phyloP scores from a whole-genome alignment of 2,888 invertebrate genomes.

The Pollenia amentaria region DNA sequence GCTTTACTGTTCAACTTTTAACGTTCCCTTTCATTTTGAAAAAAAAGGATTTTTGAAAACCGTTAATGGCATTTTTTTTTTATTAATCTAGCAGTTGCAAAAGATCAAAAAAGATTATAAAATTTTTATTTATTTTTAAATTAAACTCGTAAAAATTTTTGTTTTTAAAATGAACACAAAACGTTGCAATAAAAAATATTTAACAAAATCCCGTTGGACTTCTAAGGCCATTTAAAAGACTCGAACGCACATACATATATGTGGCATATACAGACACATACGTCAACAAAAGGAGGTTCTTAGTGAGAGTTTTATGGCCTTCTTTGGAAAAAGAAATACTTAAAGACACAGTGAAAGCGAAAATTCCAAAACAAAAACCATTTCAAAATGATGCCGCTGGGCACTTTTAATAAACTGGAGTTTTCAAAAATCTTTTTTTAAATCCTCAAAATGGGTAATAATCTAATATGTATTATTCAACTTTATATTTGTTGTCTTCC shows the following conservation, averaged over 20 bases:
- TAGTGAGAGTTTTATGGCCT: neutral
- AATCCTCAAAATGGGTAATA: too few species aligned
- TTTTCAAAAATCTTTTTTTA: neutral
- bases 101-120: too few species aligned
- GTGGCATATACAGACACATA: neutral
- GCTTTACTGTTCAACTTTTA: too few species aligned
- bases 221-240: neutral
- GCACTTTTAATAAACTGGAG: neutral
- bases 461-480: too few species aligned
- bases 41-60: too few species aligned
- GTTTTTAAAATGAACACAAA: neutral
- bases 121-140: constrained; percentile 1
- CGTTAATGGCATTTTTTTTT: too few species aligned
- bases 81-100: too few species aligned
- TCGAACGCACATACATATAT: neutral
- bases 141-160: neutral
- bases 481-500: too few species aligned
- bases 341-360: neutral
- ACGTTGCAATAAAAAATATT: neutral
- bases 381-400: neutral
- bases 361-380: too few species aligned
- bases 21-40: too few species aligned
- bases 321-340: neutral
- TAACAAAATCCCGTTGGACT: constrained; percentile 13
- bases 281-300: neutral